Conservation (phyloP, 2,888 invertebrate genomes). For the Meliscaeva auricollis region DNA sequence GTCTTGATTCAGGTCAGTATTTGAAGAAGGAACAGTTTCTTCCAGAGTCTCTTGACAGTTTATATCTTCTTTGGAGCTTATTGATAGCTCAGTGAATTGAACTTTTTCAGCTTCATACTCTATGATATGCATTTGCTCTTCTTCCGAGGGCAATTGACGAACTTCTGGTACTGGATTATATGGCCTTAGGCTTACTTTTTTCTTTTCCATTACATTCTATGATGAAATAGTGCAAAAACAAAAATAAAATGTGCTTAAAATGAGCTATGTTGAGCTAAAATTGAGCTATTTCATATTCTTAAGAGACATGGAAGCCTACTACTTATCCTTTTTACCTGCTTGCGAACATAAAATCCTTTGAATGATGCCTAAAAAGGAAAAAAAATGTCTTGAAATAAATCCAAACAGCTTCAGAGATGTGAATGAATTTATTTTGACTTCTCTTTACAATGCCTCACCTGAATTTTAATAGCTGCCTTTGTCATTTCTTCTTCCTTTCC, state of each 20-base stretch:
- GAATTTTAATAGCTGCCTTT: constrained; percentile 41
- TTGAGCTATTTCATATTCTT: too few species aligned
- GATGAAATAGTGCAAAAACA: too few species aligned
- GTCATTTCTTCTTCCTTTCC: not conserved
- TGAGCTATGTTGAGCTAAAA: too few species aligned
- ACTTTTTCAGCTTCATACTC: not conserved
- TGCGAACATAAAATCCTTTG: constrained; percentile 39
- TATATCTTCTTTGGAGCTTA: not conserved
- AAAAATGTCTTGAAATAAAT: not conserved
- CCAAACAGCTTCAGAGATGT: too few species aligned
- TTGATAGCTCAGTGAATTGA: not conserved
- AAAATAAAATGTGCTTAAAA: too few species aligned
- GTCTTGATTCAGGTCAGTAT: constrained; percentile 9
- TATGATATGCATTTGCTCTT: not conserved
- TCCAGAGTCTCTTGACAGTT: not conserved
- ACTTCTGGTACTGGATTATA: not conserved
- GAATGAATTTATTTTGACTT: too few species aligned
- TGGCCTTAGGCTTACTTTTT: not conserved
- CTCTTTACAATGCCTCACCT: too few species aligned
- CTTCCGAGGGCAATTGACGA: not conserved
- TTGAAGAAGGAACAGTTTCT: not conserved
- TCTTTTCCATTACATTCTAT: not conserved
- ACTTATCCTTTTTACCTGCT: too few species aligned
- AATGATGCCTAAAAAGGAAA: constrained; percentile 17
- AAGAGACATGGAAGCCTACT: too few species aligned